Conservation (phyloP, 2,888 invertebrate genomes). For the Saturnia japonica region DNA sequence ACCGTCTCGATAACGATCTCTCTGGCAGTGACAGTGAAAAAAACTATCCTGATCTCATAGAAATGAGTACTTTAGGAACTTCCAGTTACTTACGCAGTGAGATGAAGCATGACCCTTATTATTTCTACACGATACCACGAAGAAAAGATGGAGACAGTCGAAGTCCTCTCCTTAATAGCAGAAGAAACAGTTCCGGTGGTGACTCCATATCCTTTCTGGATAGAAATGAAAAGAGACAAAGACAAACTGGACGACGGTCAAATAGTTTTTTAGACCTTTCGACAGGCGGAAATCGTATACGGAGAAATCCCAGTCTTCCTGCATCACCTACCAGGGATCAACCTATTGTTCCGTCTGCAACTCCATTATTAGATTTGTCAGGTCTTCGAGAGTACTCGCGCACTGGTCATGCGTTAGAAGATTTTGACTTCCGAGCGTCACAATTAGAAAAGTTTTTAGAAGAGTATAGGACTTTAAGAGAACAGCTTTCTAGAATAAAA, state of each 20-base stretch:
- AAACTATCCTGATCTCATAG: constrained; percentile 81
- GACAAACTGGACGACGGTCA: constrained; percentile 79
- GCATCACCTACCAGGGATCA: constrained; percentile 84
- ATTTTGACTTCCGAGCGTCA: constrained; percentile 90
- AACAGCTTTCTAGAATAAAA: constrained; percentile 90
- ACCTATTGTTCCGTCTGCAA: constrained; percentile 76
- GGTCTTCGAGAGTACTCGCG: constrained; percentile 78
- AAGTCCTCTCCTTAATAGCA: constrained; percentile 87
- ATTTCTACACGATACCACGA: constrained; percentile 86
- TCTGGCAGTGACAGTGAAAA: constrained; percentile 78
- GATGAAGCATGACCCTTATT: constrained; percentile 70
- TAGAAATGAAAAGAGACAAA: constrained; percentile 60
- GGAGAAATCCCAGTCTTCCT: constrained; percentile 83
- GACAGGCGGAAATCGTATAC: constrained; percentile 68
- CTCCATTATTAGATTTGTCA: constrained; percentile 83
- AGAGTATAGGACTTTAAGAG: constrained; percentile 89
- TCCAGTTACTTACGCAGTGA: constrained; percentile 68
- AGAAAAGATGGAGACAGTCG: constrained; percentile 86
- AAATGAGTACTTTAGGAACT: constrained; percentile 74
- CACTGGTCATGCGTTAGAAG: constrained; percentile 72
- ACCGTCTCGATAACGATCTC: constrained; percentile 74
- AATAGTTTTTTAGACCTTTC: constrained; percentile 87
- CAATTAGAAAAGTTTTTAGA: constrained; percentile 90
- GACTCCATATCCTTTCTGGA: constrained; percentile 81
- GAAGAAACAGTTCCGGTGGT: constrained; percentile 87